Evolutionary conservation across 2,888 invertebrate genomes (phyloP), one percentile per base, ranked within the genome.

Genomic region (Smittia sp.): DNA sequence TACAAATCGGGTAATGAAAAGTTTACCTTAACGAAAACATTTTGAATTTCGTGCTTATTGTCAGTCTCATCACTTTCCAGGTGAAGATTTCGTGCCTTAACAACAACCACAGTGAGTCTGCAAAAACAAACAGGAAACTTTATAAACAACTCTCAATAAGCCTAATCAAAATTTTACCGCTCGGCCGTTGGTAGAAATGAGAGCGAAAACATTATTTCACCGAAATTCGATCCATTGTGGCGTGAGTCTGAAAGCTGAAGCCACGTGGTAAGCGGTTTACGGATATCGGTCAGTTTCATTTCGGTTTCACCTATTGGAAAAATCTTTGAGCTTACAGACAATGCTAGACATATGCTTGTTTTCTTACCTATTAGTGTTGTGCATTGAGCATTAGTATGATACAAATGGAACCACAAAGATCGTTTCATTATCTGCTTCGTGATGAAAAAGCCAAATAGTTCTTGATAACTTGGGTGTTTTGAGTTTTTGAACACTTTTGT

Each of bases 101-200:
- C 91, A 15, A 90, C 85, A 18, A 90, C 90, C 20, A 90, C 86
- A 1, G 92, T 93, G 20, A 93, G 85, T 69, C 92, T 58, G 58
- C 22, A 6, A 46, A 46, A n/a, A n/a, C n/a, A n/a, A n/a, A n/a
- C n/a, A 38, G n/a, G 38, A 6, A 38, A 38, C 38, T 38, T 38
- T 38, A 38, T 6, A 38, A 38, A 38, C 7, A 6, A 9, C 11
- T 38, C 38, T 9, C 11, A 6, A 38, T 20, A 6, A 58, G 3
- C 6, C 22, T 22, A 46, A n/a, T 46, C 11, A 46, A n/a, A 46
- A 46, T 18, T 22, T 58, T 22, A 58, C 58, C 58, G 84, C 80
- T 92, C 92, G 7, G 92, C 92, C 1, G 92, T 93, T 18, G 92
- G 92, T 75, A 92, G 84, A 79, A 93, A 93, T 78, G 90, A 91